Evolutionary conservation across 2,888 invertebrate genomes (phyloP), one percentile per base, ranked within the genome.

Genomic region (Apamea crenata): DNA sequence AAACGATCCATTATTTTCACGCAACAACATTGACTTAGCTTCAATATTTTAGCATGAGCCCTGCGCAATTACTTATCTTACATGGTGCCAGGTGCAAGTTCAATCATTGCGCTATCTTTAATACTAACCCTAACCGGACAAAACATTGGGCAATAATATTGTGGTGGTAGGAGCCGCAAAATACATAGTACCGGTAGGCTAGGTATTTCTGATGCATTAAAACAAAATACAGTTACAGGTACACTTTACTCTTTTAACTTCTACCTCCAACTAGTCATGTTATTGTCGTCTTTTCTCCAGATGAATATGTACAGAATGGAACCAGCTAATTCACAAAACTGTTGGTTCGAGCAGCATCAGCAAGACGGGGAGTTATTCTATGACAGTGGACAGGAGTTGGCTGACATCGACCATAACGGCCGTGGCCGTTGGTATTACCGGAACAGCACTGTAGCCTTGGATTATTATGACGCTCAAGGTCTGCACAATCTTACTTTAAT

Each of bases 281-380:
- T 32, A 47, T 29, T 40, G 18, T 74, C 16, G 2, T 77, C 12
- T 47, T 65, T 18, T 25, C 5, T 69, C 25, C 85, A 95, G 96
- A 91, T 94, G 88, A 93, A 94, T 80, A 84, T 95, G 65, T 95
- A 94, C 78, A 94, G 91, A 86, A 95, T 95, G 94, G 36, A 88
- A 18, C 93, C 94, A n/a, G 85, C 89, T 0, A 81, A 87, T 29
- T 83, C 89, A 3, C 78, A 92, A 63, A 86, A 80, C 56, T 89
- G 93, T 79, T 96, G 95, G 95, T 95, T 95, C 73, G 80, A 90
- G 71, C 87, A 85, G 0, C 87, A 94, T 73, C 92, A 88, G 65
- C 47, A 82, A 0, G 82, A 86, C 16, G 80, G 81, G 18, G 47
- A 74, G 0, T 77, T 93, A 69, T 90, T 83, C 66, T 95, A 95